Conservation (phyloP, 2,113 vertebrate genomes). For the Micromys minutus region DNA sequence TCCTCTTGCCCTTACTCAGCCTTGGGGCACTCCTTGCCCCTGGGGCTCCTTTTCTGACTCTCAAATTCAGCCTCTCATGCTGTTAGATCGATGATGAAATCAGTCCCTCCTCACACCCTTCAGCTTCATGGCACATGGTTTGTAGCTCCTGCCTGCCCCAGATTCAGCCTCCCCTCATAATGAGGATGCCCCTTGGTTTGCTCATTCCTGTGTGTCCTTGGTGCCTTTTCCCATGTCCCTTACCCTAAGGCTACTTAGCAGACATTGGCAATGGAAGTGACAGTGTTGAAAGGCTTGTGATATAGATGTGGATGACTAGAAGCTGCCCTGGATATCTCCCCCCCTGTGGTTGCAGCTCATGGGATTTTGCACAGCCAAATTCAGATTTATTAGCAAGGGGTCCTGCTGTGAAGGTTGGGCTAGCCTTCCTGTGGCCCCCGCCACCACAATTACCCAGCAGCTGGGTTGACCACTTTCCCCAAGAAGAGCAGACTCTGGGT, state of each 20-base stretch:
- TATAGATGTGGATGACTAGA: fast-evolving
- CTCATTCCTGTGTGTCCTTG: background rate
- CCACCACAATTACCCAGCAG: background rate
- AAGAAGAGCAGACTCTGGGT: conserved; percentile 88
- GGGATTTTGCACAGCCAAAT: background rate
- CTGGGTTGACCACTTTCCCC: conserved; percentile 90
- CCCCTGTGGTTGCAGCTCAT: fast-evolving
- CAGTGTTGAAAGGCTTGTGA: fast-evolving
- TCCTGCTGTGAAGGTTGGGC: fast-evolving
- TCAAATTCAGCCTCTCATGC: background rate
- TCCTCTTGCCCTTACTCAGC: background rate
- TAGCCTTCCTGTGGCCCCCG: background rate
- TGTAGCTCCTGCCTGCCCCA: background rate
- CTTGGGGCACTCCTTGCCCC: background rate
- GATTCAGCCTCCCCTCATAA: background rate
- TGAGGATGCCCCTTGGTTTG: background rate
- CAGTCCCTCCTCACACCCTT: fast-evolving
- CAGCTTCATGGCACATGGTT: background rate
- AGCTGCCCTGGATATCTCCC: too few species aligned
- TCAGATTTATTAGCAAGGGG: conserved; percentile 61
- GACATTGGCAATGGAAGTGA: fast-evolving
- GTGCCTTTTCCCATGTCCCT: background rate
- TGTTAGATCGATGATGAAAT: fast-evolving
- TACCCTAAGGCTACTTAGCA: background rate
- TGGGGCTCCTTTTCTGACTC: background rate